A percentile compares a stretch with the other conserved stretches of the same genome.
phyloP scores from a whole-genome alignment of 2,113 vertebrate genomes.

The Atrichornis clamosus region DNA sequence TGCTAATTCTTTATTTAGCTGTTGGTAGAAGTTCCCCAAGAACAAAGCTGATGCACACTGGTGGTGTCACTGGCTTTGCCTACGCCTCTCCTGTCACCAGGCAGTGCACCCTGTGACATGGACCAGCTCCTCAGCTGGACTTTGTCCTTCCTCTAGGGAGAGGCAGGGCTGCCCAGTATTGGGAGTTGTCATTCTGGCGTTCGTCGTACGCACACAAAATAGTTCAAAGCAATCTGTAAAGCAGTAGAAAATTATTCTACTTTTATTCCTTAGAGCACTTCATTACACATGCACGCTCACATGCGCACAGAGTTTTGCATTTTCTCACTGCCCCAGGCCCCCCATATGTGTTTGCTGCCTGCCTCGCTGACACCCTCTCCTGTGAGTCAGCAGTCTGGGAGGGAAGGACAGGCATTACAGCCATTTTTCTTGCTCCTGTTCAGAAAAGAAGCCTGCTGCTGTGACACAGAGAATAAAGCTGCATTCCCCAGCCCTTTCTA shows the following conservation, averaged over 20 bases:
- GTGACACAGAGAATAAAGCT: background rate
- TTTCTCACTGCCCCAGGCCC: background rate
- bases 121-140: background rate
- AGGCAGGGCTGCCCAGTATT: background rate
- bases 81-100: background rate
- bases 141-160: background rate
- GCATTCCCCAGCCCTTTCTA: background rate
- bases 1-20: background rate
- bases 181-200: background rate
- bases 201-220: fast-evolving
- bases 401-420: background rate
- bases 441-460: background rate
- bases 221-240: background rate
- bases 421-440: background rate
- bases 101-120: background rate
- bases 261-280: background rate
- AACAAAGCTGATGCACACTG: background rate
- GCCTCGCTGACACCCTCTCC: background rate
- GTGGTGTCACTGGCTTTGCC: background rate
- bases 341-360: background rate
- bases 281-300: background rate
- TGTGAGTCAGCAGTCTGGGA: background rate
- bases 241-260: background rate
- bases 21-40: background rate
- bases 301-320: fast-evolving